Base-by-base conservation (phyloP, 2,797 vertebrate species). In the Ciconia nigra region DNA sequence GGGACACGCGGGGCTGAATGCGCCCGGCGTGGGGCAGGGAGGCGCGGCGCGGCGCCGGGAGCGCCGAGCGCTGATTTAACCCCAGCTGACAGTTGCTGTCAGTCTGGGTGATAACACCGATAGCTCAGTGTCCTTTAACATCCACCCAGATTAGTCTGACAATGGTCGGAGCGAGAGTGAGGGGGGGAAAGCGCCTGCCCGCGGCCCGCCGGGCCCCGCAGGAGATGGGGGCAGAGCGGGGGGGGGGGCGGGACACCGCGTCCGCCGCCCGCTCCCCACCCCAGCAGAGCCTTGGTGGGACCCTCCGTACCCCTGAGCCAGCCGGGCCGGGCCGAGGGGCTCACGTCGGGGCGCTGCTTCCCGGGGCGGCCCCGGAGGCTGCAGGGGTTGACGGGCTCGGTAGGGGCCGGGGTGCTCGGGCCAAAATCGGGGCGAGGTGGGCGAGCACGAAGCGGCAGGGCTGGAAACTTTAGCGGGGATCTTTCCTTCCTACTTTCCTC, bases 1-100 rank as follows among this genome's bases (percentile, higher is more conserved):
- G 37, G 89, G 94, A 96, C 87, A 51, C 71, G 66, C n/a, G 65
- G 93, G 89, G 93, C 76, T 83, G 90, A 83, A 85, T 46, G 83
- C 77, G 66, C 24, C 69, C 93, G 62, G 96, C 94, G 92, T 83
- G 92, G 90, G 84, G 88, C 71, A 42, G 44, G 80, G 62, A 58
- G 72, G 44, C 21, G 69, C 96, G 96, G 96, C 80, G 93, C 15
- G 33, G 83, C 84, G 85, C 85, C 80, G 89, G 37, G 41, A 59
- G 86, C 86, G 61, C 22, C 57, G 31, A 42, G 52, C 81, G 89
- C 97, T 98, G 97, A 98, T 97, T 67, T 98, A 98, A 98, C 94
- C 96, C 96, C 93, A 86, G 89, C 93, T 98, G 98, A 98, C 98
- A 98, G 96, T 91, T 42, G 95, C 98, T 98, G 98, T 98, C 98